Evolutionary conservation across 2,113 vertebrate genomes (phyloP), one percentile per base, ranked within the genome.

Genomic region (Myotis brandtii): DNA sequence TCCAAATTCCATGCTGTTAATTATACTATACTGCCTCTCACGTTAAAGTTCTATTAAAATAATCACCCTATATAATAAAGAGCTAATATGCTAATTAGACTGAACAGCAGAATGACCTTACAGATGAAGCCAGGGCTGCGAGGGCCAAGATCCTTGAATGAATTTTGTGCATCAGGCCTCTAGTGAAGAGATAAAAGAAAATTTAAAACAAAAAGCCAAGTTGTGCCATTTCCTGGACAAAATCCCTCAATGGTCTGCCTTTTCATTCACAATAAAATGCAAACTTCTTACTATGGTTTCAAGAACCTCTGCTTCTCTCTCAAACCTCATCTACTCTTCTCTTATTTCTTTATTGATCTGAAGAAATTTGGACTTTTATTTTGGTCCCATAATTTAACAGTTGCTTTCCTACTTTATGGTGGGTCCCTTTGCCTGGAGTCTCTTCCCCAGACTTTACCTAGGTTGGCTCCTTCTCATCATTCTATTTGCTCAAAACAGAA

Each of bases 401-500:
- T 56, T 83, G 77, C 46, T 89, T 75, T 93, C 52, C 23, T 81
- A 37, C 6, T 14, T 70, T 81, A 80, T 46, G 21, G 46, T 34
- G 43, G 6, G 34, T 86, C 13, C 20, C 9, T 86, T 27, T 75
- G 25, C 32, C 37, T 66, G 6, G 20, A 81, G 77, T 82, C 1
- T 16, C 18, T 83, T 76, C 48, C 11, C 20, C 46, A 87, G 67
- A 92, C 48, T 11, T 91, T 64, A 79, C 25, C 20, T 46, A 73
- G 27, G 7, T 64, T 32, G n/a, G 34, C 14, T 88, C 18, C 25
- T 75, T 75, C 34, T 95, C 67, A 92, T 95, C n/a, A 75, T 67
- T 75, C 23, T 56, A 67, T 56, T 87, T 87, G 54, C 59, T 86
- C 76, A 92, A 82, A 86, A 67, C 25, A 80, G 30, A 91, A 73